Conservation (phyloP, 2,797 vertebrate genomes). For the Myotis pilosus region DNA sequence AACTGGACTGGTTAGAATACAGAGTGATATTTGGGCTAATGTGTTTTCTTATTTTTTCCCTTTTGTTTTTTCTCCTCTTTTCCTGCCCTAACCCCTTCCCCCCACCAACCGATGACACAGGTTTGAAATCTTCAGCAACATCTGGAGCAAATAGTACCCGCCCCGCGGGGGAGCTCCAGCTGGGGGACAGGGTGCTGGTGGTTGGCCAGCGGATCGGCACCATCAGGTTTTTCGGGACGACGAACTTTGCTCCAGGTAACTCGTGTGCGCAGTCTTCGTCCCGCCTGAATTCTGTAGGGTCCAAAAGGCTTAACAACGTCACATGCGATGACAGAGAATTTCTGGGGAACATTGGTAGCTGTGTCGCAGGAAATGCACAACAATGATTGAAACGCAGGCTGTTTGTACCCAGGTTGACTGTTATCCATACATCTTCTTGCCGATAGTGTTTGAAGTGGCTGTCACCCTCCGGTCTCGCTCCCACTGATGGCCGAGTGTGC, state of each 20-base stretch:
- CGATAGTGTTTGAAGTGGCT: not conserved
- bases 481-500: not conserved
- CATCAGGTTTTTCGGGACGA: conserved; percentile 92
- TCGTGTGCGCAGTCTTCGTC: not conserved
- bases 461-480: not conserved
- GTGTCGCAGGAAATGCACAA: not conserved
- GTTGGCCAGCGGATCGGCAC: conserved; percentile 94
- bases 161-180: conserved; percentile 76
- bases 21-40: not conserved
- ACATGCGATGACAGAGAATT: not conserved
- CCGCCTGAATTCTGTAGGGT: not conserved
- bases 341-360: not conserved
- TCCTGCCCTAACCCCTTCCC: not conserved
- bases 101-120: conserved; percentile 72
- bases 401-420: not conserved
- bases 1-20: not conserved
- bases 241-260: conserved; percentile 96
- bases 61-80: conserved; percentile 5
- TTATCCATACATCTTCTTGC: not conserved
- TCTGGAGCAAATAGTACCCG: conserved; percentile 82
- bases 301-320: not conserved
- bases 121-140: conserved; percentile 83
- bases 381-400: not conserved
- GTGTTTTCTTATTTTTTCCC: conserved; percentile 28
- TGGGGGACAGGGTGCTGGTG: conserved; percentile 93